phyloP scores from a whole-genome alignment of 2,797 vertebrate genomes.

The Trachurus trachurus region DNA sequence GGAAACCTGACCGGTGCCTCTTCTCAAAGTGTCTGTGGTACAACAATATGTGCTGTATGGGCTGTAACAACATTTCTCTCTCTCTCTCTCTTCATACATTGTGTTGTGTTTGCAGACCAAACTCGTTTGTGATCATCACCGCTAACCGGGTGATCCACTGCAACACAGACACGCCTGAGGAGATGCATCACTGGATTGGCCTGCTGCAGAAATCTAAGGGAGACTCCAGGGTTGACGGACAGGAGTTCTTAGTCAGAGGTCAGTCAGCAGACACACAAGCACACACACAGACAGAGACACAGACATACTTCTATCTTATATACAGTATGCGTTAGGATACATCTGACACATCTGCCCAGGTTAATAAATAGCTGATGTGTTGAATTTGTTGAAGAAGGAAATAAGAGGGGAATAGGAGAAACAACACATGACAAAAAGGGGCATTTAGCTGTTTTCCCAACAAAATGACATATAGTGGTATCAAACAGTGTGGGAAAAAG shows the following conservation, averaged over 20 bases:
- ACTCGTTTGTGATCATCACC: conserved; percentile 92
- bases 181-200: conserved; percentile 93
- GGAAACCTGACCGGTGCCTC: background rate
- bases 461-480: too few species aligned
- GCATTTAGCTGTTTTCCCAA: too few species aligned
- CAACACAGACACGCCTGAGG: conserved; percentile 89
- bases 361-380: background rate
- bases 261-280: conserved; percentile 29
- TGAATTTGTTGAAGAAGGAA: background rate
- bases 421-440: background rate
- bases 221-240: conserved; percentile 86
- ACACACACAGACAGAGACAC: too few species aligned
- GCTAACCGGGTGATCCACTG: conserved; percentile 91
- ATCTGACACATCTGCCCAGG: background rate
- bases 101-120: conserved; percentile 79
- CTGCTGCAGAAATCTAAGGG: conserved; percentile 90
- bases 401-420: background rate
- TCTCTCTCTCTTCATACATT: background rate
- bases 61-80: background rate
- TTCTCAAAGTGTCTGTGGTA: background rate
- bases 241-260: conserved; percentile 91
- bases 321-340: background rate
- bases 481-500: too few species aligned
- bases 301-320: background rate
- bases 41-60: background rate